A percentile compares a stretch with the other conserved stretches of the same genome.
phyloP scores from a whole-genome alignment of 2,797 vertebrate genomes.

The Phoeniculus purpureus region DNA sequence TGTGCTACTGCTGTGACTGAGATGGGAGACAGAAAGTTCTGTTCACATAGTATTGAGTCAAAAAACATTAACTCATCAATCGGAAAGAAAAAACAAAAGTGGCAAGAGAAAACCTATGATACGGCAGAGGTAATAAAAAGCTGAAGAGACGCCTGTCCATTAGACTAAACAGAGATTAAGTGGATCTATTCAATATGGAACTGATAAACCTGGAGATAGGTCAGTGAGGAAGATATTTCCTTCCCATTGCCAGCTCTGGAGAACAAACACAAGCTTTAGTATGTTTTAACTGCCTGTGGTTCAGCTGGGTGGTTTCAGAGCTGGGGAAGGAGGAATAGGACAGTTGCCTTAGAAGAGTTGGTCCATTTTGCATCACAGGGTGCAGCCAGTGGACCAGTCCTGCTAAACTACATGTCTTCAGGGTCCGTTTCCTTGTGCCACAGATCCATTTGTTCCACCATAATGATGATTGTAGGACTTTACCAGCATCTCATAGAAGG shows the following conservation, averaged over 20 bases:
- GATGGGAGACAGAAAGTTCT: background rate
- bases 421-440: background rate
- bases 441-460: background rate
- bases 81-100: background rate
- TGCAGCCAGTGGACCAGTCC: background rate
- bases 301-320: background rate
- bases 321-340: background rate
- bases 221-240: background rate
- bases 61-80: constrained; percentile 9
- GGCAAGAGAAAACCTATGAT: background rate
- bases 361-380: background rate
- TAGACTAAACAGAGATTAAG: background rate
- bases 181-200: constrained; percentile 5
- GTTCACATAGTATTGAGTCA: background rate
- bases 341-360: background rate
- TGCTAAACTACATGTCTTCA: background rate
- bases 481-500: background rate
- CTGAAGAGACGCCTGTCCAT: constrained; percentile 36
- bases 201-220: constrained; percentile 17
- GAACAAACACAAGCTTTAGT: background rate
- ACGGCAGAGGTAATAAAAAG: constrained; percentile 22
- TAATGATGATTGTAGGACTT: background rate
- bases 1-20: background rate
- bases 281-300: background rate
- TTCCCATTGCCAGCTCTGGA: constrained; percentile 7